Percentiles rank a stretch among this genome's conserved stretches.
Evolutionary conservation across 2,797 vertebrate genomes (phyloP).

Genomic region (Sardinella longiceps): DNA sequence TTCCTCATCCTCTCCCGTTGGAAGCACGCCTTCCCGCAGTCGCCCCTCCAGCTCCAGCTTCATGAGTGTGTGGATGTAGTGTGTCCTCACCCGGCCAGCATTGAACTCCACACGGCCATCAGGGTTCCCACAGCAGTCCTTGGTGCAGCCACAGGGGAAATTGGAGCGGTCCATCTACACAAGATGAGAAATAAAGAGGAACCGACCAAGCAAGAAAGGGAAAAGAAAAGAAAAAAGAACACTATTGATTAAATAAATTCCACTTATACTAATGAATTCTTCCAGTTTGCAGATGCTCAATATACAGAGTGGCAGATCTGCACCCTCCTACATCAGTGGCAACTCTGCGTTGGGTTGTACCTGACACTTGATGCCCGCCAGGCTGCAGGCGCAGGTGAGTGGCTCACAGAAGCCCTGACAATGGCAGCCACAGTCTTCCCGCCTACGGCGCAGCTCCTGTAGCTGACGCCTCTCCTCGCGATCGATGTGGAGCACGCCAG

Average conservation of each 20-base stretch:
- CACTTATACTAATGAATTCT: too few relatives aligned
- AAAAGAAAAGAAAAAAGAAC: neutral
- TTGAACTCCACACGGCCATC: constrained; percentile 87
- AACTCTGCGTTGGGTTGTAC: constrained; percentile 62
- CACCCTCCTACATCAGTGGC: neutral
- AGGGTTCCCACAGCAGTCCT: constrained; percentile 85
- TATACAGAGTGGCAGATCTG: neutral
- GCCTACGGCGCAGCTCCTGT: constrained; percentile 82
- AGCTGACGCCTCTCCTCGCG: constrained; percentile 89
- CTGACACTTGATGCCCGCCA: constrained; percentile 94
- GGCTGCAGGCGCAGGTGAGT: constrained; percentile 87
- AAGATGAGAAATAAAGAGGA: neutral
- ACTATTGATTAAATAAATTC: neutral
- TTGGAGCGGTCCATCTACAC: constrained; percentile 88
- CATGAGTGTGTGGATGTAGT: constrained; percentile 90
- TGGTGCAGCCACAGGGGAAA: constrained; percentile 90
- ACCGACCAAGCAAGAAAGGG: too few relatives aligned
- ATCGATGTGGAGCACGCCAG: constrained; percentile 86
- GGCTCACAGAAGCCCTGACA: constrained; percentile 89
- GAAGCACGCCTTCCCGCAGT: constrained; percentile 62
- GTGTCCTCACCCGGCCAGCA: constrained; percentile 84
- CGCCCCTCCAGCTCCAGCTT: constrained; percentile 85
- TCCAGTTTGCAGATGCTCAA: too few relatives aligned
- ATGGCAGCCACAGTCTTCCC: constrained; percentile 88
- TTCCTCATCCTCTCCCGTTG: neutral